Evolutionary conservation across 2,113 vertebrate genomes (phyloP), one percentile per base, ranked within the genome.

Genomic region (Scomber scombrus): DNA sequence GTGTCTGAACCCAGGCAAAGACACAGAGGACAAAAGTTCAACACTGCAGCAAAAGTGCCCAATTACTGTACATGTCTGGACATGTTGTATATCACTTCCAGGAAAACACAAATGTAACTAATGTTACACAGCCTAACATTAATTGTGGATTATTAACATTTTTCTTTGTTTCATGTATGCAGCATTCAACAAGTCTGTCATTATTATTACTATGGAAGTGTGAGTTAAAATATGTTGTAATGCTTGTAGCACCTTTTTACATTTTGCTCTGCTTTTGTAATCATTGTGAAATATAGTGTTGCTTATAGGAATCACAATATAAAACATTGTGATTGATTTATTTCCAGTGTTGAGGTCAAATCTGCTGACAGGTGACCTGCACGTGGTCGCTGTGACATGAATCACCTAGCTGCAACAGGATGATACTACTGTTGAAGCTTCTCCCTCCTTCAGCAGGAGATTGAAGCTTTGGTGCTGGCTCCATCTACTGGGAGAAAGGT

Each of bases 21-120:
- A 85, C 79, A 89, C 85, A 77, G 58, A 90, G 91, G 86, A 92
- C 92, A 91, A 87, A 88, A 88, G 90, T 93, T 92, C 90, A 93
- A 71, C 76, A 34, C 71, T 76, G 90, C 84, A 80, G 90, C 31
- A 80, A 78, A 81, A 78, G 82, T 90, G 74, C 86, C 84, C 88
- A 92, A 91, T 92, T 90, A 82, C 71, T 63, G 65, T 57, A 87
- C 91, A 92, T 81, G 93, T 90, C 93, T 13, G 76, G 88, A 83
- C 92, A 90, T 88, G 93, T 82, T 78, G 14, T 18, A 11, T 63
- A 89, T 89, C 77, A 82, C 66, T 85, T 79, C 85, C 79, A 79
- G 75, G 51, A 86, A 84, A 90, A 82, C 80, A 52, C 12, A 71
- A 66, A 80, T 75, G 40, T 54, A 69, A n/a, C 13, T 45, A 29